Percentiles rank a stretch among this genome's conserved stretches.
These are phyloP conservation scores for Adrianichthys oophorus DNA, from an alignment of 2,797 vertebrate species.

Conservation along the genomic window DNA sequence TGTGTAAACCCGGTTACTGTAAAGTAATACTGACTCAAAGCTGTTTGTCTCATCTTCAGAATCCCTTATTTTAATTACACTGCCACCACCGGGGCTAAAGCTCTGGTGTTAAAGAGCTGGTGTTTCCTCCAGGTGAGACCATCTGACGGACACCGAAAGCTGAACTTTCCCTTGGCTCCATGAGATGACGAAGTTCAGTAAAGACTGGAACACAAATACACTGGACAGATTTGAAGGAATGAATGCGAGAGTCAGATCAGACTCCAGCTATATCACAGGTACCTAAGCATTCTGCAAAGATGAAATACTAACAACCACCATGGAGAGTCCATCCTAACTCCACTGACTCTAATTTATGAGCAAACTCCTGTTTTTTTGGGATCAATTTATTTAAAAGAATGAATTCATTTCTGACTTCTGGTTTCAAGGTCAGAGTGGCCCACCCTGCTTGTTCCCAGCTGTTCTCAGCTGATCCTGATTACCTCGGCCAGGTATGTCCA, in stretches of 20 bases:
- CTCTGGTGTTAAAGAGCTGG: constrained; percentile 26
- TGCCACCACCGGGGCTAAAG: too few species aligned
- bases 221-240: constrained; percentile 24
- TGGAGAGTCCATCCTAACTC: constrained; percentile 12
- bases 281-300: constrained; percentile 43
- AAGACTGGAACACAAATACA: constrained; percentile 3
- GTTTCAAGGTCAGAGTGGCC: not conserved
- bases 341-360: constrained; percentile 10
- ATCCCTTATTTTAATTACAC: too few species aligned
- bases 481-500: too few species aligned
- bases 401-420: not conserved
- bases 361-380: not conserved
- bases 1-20: too few species aligned
- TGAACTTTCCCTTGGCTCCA: not conserved
- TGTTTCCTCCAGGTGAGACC: constrained; percentile 25
- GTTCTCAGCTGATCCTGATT: too few species aligned
- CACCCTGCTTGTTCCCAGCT: too few species aligned
- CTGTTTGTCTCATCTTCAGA: too few species aligned
- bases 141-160: constrained; percentile 25
- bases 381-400: not conserved
- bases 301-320: constrained; percentile 31
- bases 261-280: constrained; percentile 26
- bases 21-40: too few species aligned
- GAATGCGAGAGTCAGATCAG: constrained; percentile 36
- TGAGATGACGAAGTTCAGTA: constrained; percentile 13